Conservation (phyloP, 1,140 invertebrate species). For the Hermatobates lingyangjiaoensis region DNA sequence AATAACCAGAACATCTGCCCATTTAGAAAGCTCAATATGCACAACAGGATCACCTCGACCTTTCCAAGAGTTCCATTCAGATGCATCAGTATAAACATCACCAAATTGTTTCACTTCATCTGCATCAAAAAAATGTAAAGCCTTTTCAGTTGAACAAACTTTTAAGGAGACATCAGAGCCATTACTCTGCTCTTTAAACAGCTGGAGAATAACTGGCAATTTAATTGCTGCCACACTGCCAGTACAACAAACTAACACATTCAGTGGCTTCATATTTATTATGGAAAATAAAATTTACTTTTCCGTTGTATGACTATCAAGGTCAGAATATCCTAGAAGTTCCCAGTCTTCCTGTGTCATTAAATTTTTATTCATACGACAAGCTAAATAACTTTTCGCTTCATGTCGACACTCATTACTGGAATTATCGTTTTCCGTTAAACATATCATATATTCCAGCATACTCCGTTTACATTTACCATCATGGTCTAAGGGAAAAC, state of each 20-base stretch:
- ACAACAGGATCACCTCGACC: slow-evolving; percentile 82
- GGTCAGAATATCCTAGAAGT: slow-evolving; percentile 72
- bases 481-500: slow-evolving; percentile 87
- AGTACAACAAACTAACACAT: slow-evolving; percentile 63
- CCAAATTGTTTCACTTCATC: slow-evolving; percentile 33
- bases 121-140: slow-evolving; percentile 67
- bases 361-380: slow-evolving; percentile 82
- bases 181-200: no score
- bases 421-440: slow-evolving; percentile 49
- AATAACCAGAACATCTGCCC: slow-evolving; percentile 86
- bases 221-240: slow-evolving; percentile 87
- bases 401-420: slow-evolving; percentile 54
- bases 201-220: slow-evolving; percentile 27
- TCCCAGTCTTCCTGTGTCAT: slow-evolving; percentile 84
- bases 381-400: slow-evolving; percentile 69
- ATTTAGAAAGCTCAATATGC: slow-evolving; percentile 89
- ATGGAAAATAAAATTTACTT: no score
- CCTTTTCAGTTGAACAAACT: slow-evolving; percentile 63
- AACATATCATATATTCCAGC: slow-evolving; percentile 77
- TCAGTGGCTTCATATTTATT: slow-evolving; percentile 29
- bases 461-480: slow-evolving; percentile 70
- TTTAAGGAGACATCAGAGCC: slow-evolving; percentile 21
- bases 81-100: slow-evolving; percentile 52
- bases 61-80: slow-evolving; percentile 88
- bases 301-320: no score